Percentiles rank a stretch among this genome's conserved stretches.
Conservation (phyloP, 2,888 invertebrate species). For the Dastarcus helophoroides region DNA sequence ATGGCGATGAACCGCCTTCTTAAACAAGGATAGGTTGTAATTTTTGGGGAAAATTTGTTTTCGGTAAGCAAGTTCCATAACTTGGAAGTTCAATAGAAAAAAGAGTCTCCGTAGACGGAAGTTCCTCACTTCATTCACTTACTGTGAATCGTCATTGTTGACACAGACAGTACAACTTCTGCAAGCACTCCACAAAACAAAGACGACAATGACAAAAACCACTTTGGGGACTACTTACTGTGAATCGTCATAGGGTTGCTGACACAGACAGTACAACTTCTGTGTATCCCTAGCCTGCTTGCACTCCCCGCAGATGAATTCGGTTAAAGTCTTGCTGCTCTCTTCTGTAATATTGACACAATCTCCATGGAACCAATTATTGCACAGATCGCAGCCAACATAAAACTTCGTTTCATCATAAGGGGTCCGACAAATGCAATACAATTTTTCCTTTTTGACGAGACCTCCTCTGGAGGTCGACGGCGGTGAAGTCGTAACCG, state of each 20-base stretch:
- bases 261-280: conserved; percentile 91
- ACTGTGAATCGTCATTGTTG: conserved; percentile 95
- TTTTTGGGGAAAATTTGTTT: too few relatives aligned
- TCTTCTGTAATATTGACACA: conserved; percentile 91
- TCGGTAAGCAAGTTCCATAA: too few relatives aligned
- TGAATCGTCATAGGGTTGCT: conserved; percentile 93
- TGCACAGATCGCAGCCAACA: conserved; percentile 94
- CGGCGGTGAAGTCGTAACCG: too few relatives aligned
- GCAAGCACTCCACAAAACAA: too few relatives aligned
- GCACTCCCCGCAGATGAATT: conserved; percentile 82
- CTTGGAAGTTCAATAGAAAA: too few relatives aligned
- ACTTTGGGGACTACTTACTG: conserved; percentile 60
- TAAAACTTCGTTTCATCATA: conserved; percentile 97
- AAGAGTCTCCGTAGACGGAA: too few relatives aligned
- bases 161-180: conserved; percentile 93
- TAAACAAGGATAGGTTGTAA: too few relatives aligned
- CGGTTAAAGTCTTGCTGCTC: conserved; percentile 79
- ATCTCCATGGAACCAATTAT: conserved; percentile 97
- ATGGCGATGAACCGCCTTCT: too few relatives aligned
- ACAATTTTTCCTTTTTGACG: conserved; percentile 62
- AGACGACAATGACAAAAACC: too few relatives aligned
- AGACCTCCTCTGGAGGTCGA: too few relatives aligned
- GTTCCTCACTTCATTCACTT: too few relatives aligned
- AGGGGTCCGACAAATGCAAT: conserved; percentile 86
- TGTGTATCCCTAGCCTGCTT: conserved; percentile 76